phyloP scores from a whole-genome alignment of 2,113 vertebrate species.

The Poeciliopsis turrubarensis region DNA sequence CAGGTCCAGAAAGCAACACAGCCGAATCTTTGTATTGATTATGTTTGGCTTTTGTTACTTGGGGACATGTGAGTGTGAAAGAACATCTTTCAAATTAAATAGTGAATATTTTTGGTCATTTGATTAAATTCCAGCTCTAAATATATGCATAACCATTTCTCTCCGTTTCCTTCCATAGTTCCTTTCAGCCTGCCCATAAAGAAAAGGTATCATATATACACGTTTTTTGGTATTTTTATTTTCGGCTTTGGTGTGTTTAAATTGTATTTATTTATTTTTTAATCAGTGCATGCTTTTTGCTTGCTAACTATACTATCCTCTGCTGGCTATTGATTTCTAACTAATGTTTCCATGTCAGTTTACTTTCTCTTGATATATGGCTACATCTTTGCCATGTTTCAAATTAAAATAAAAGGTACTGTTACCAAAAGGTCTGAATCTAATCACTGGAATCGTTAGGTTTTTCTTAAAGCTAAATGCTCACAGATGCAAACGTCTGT shows the following conservation, averaged over 20 bases:
- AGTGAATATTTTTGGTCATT: background rate
- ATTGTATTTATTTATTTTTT: background rate
- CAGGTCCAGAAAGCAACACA: no score
- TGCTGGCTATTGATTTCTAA: background rate
- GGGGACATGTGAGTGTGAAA: no score
- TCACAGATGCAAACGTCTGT: background rate
- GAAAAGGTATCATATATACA: conserved; percentile 68
- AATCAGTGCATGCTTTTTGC: background rate
- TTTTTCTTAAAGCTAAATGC: background rate
- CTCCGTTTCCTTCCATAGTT: conserved; percentile 31
- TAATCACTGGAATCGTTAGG: background rate
- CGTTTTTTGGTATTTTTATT: conserved; percentile 12
- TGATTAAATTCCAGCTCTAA: background rate
- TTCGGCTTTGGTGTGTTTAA: conserved; percentile 33
- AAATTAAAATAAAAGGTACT: background rate
- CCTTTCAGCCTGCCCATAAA: conserved; percentile 54
- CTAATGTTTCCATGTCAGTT: background rate
- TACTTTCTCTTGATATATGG: background rate
- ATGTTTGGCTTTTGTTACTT: no score
- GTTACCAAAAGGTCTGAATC: background rate
- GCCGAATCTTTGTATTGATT: no score
- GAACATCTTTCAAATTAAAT: no score
- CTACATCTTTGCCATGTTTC: background rate
- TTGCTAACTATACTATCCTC: background rate
- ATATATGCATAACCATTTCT: conserved; percentile 28